Evolutionary conservation across 2,888 invertebrate genomes (phyloP).

Genomic region (Drosophila tanythrix): DNA sequence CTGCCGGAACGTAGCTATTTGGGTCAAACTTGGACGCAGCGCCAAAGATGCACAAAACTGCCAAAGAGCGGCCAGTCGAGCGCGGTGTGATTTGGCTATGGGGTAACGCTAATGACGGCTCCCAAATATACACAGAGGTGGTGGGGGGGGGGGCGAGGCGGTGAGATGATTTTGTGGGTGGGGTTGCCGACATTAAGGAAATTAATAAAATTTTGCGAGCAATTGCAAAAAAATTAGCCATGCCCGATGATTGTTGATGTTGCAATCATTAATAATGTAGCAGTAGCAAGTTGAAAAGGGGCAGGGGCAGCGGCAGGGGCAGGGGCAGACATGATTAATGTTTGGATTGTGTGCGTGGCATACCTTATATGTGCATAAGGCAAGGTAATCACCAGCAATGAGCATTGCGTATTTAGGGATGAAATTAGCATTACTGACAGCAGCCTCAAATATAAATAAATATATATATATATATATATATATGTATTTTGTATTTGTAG

Average conservation of each 20-base stretch:
- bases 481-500: not conserved
- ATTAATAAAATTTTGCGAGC: constrained; percentile 68
- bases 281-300: not conserved
- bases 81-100: constrained; percentile 52
- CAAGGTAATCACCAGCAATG: constrained; percentile 43
- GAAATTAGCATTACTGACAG: not conserved
- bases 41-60: constrained; percentile 44
- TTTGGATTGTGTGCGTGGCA: constrained; percentile 61
- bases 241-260: constrained; percentile 66
- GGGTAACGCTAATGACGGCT: constrained; percentile 43
- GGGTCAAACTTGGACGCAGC: constrained; percentile 51
- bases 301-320: not conserved
- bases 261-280: constrained; percentile 62
- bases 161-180: no score
- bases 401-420: constrained; percentile 10
- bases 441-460: not conserved
- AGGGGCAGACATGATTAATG: constrained; percentile 62
- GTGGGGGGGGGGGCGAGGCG: not conserved
- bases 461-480: not conserved
- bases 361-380: constrained; percentile 26
- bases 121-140: not conserved
- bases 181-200: constrained; percentile 22
- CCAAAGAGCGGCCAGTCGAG: constrained; percentile 47
- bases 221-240: constrained; percentile 70
- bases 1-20: constrained; percentile 53